Percentiles rank a stretch among this genome's conserved stretches.
Conservation (phyloP, 92 coral and sea anemone species). For the Siderastrea radians region DNA sequence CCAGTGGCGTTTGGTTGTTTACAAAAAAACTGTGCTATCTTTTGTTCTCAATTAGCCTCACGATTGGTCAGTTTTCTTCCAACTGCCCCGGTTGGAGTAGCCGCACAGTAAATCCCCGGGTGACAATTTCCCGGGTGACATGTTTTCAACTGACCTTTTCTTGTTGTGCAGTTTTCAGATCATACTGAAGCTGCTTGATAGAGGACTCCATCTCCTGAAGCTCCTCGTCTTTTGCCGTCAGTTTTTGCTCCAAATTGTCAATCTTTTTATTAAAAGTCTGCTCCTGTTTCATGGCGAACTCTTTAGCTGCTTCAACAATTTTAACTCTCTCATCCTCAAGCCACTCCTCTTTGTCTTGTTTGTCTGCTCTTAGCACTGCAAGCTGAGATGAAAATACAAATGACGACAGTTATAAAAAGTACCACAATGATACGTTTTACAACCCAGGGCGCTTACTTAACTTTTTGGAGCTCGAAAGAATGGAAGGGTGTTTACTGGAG, state of each 20-base stretch:
- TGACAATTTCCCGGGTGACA: background rate
- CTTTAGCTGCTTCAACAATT: constrained; percentile 84
- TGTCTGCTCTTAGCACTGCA: constrained; percentile 59
- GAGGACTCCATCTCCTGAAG: constrained; percentile 58
- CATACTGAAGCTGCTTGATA: constrained; percentile 49
- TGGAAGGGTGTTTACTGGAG: no score
- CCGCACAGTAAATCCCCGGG: background rate
- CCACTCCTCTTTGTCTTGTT: constrained; percentile 56
- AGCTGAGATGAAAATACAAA: constrained; percentile 55
- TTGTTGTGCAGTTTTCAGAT: constrained; percentile 34
- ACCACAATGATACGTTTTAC: background rate
- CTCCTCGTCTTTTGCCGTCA: constrained; percentile 73
- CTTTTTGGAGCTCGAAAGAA: no score
- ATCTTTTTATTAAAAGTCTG: constrained; percentile 58
- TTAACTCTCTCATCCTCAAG: constrained; percentile 77
- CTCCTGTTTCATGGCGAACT: constrained; percentile 84
- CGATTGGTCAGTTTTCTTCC: no score
- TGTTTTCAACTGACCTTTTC: constrained; percentile 25
- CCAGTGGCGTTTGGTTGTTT: no score
- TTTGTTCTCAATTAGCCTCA: no score
- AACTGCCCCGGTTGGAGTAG: no score
- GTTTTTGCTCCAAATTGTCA: constrained; percentile 43
- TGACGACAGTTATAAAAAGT: background rate
- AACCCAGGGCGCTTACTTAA: no score
- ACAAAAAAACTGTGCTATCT: no score